These are phyloP conservation scores for Daktulosphaira vitifoliae DNA, from an alignment of 1,140 invertebrate genomes.

Conservation along the genomic window DNA sequence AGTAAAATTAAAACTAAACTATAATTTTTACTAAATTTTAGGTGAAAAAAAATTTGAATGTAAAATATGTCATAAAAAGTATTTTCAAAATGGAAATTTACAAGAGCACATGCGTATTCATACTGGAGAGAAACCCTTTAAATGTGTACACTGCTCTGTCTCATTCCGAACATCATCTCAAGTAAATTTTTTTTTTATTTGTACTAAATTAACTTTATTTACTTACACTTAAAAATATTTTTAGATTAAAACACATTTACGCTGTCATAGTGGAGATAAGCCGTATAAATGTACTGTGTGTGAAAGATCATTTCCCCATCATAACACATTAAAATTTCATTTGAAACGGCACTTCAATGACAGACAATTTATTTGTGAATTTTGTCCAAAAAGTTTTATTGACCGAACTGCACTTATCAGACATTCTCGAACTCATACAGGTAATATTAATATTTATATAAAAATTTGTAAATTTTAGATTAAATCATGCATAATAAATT, in stretches of 20 bases:
- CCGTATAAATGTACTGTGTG: conserved; percentile 71
- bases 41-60: conserved; percentile 25
- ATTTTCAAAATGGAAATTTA: conserved; percentile 29
- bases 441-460: neutral
- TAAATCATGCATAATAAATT: too few species aligned
- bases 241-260: conserved; percentile 53
- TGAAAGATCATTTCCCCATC: conserved; percentile 68
- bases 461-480: neutral
- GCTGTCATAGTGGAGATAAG: conserved; percentile 65
- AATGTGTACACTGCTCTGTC: conserved; percentile 42
- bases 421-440: conserved; percentile 24
- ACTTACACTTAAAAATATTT: conserved; percentile 6
- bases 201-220: too few species aligned
- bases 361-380: conserved; percentile 75
- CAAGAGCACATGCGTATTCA: conserved; percentile 36
- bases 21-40: too few species aligned
- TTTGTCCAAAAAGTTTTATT: conserved; percentile 71
- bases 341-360: conserved; percentile 74
- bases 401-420: conserved; percentile 69
- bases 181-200: neutral
- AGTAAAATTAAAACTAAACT: too few species aligned
- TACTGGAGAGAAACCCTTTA: conserved; percentile 26
- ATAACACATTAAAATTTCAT: conserved; percentile 83
- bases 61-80: conserved; percentile 9
- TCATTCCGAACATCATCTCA: conserved; percentile 21